Percentiles rank a stretch among this genome's conserved stretches.
phyloP scores from a whole-genome alignment of 2,797 vertebrate genomes.

The Cetoscarus ocellatus region DNA sequence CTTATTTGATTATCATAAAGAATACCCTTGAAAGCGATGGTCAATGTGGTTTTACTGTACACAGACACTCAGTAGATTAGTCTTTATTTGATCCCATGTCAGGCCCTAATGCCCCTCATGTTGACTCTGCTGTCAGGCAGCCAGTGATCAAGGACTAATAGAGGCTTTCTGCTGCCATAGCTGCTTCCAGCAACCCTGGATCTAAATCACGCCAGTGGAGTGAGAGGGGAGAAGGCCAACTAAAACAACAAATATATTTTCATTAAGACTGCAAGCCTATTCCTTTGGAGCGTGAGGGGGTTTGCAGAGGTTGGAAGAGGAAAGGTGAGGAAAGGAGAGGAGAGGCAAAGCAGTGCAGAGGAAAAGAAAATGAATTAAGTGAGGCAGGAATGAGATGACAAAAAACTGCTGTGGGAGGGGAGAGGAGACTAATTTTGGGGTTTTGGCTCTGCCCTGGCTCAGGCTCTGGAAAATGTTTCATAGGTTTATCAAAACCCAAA shows the following conservation, averaged over 20 bases:
- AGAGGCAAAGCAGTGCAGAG: constrained; percentile 53
- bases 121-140: constrained; percentile 79
- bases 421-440: constrained; percentile 43
- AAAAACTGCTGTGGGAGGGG: constrained; percentile 5
- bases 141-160: constrained; percentile 82
- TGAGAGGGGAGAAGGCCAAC: constrained; percentile 66
- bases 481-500: constrained; percentile 61
- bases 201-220: constrained; percentile 71
- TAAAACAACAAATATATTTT: constrained; percentile 83
- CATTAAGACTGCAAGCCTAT: constrained; percentile 73
- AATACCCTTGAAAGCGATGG: constrained; percentile 40
- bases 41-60: constrained; percentile 66
- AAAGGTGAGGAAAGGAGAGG: constrained; percentile 59
- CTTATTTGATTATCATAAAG: constrained; percentile 53
- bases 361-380: constrained; percentile 44
- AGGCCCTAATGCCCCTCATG: constrained; percentile 73
- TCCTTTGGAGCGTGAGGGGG: constrained; percentile 57
- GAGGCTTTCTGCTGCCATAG: constrained; percentile 74
- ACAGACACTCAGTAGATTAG: constrained; percentile 77
- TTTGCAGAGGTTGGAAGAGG: constrained; percentile 31
- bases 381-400: constrained; percentile 32
- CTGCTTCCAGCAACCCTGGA: constrained; percentile 70
- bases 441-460: constrained; percentile 34
- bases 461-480: constrained; percentile 68
- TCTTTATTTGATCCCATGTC: constrained; percentile 80